These are phyloP conservation scores for Crotalus horridus DNA, from an alignment of 2,113 vertebrate genomes.

Conservation along the genomic window DNA sequence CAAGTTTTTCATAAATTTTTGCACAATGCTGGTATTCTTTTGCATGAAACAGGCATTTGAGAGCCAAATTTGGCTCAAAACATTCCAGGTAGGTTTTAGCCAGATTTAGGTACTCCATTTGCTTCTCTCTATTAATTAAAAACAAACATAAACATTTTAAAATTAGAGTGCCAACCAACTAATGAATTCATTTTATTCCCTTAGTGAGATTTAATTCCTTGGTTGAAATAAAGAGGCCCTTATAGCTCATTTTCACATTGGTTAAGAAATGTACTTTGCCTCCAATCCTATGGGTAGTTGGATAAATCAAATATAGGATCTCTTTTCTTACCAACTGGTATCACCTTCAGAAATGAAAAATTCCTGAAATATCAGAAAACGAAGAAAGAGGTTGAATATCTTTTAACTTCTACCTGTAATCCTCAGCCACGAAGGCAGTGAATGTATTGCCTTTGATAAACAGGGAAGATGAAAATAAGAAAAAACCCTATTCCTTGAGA, in stretches of 20 bases:
- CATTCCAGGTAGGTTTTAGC: constrained; percentile 79
- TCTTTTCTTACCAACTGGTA: no score
- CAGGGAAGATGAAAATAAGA: not conserved
- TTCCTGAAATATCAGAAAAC: no score
- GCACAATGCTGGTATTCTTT: constrained; percentile 76
- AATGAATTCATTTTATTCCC: not conserved
- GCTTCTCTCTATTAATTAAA: constrained; percentile 68
- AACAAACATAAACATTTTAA: constrained; percentile 24
- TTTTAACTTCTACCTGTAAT: no score
- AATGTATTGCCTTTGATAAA: not conserved
- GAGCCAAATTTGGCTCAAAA: constrained; percentile 69
- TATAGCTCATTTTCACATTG: not conserved
- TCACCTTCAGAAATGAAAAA: no score
- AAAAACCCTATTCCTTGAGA: no score
- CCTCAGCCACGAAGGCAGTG: no score
- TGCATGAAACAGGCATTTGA: constrained; percentile 75
- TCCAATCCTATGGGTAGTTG: no score
- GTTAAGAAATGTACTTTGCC: not conserved
- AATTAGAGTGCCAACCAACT: not conserved
- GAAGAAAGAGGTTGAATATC: no score
- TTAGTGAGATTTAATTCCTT: not conserved
- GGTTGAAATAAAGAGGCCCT: not conserved
- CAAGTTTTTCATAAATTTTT: constrained; percentile 71
- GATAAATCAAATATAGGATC: no score
- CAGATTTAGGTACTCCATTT: constrained; percentile 73